A percentile compares a stretch with the other conserved stretches of the same genome.
phyloP scores from a whole-genome alignment of 2,113 vertebrate genomes.

The Haplochromis vanheusdeni region DNA sequence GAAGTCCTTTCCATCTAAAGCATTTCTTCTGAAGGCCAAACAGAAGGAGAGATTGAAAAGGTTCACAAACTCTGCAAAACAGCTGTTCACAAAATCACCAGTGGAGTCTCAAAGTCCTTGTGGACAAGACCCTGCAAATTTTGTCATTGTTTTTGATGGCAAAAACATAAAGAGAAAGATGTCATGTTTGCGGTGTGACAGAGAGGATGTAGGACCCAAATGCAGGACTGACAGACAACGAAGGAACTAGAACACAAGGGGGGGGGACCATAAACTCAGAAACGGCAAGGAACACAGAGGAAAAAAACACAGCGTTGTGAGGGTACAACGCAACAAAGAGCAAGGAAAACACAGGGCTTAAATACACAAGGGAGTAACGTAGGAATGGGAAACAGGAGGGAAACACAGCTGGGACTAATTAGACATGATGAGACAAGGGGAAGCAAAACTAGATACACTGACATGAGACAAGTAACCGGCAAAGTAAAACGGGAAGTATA shows the following conservation, averaged over 20 bases:
- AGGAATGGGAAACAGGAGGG: neutral
- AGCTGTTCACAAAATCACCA: neutral
- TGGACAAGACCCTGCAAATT: neutral
- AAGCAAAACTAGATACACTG: neutral
- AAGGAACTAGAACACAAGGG: no score
- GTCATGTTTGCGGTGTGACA: neutral
- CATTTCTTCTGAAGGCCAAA: neutral
- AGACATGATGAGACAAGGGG: neutral
- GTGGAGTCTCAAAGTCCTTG: no score
- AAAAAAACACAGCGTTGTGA: neutral
- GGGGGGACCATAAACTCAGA: neutral
- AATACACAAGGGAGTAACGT: neutral
- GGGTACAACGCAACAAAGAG: neutral
- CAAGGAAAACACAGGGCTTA: neutral
- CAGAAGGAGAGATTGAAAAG: no score
- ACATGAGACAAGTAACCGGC: neutral
- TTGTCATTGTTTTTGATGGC: slow-evolving; percentile 3
- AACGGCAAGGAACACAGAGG: neutral
- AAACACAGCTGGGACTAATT: neutral
- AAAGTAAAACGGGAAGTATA: neutral
- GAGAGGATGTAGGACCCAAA: neutral
- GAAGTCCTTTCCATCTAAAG: neutral
- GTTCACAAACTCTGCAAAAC: no score
- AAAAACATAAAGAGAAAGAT: neutral
- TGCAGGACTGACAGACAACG: neutral